Evolutionary conservation across 1,140 invertebrate genomes (phyloP).

Genomic region (Zophobas atratus): DNA sequence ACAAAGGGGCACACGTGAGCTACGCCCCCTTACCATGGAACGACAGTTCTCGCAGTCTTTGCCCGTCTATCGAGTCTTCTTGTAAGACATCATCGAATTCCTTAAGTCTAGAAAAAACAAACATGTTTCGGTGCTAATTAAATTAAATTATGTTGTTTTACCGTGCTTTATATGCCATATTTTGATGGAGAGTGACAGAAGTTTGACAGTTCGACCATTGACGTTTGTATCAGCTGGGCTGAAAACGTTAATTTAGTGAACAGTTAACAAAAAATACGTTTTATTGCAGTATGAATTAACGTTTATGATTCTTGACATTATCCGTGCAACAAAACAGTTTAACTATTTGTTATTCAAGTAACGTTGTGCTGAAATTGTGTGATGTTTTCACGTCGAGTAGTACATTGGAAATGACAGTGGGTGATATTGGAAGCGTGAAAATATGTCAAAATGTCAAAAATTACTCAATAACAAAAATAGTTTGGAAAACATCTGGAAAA

Average conservation of each 20-base stretch:
- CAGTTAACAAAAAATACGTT: too few species aligned
- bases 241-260: background rate
- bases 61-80: slow-evolving; percentile 79
- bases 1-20: background rate
- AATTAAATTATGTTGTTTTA: slow-evolving; percentile 44
- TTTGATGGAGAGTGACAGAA: slow-evolving; percentile 40
- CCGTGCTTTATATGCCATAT: slow-evolving; percentile 61
- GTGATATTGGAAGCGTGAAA: slow-evolving; percentile 23
- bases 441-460: slow-evolving; percentile 54
- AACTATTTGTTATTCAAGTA: too few species aligned
- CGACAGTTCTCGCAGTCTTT: slow-evolving; percentile 76
- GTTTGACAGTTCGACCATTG: background rate
- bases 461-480: slow-evolving; percentile 59
- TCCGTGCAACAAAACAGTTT: too few species aligned
- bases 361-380: background rate
- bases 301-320: too few species aligned
- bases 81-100: slow-evolving; percentile 81
- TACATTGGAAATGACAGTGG: slow-evolving; percentile 27
- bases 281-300: too few species aligned
- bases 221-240: slow-evolving; percentile 3
- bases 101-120: slow-evolving; percentile 75
- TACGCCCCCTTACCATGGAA: slow-evolving; percentile 78
- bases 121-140: slow-evolving; percentile 11
- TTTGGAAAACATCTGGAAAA: slow-evolving; percentile 59
- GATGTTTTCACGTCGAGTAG: slow-evolving; percentile 39